Evolutionary conservation across 2,888 invertebrate genomes (phyloP).

Genomic region (Leucoptera coffeella): DNA sequence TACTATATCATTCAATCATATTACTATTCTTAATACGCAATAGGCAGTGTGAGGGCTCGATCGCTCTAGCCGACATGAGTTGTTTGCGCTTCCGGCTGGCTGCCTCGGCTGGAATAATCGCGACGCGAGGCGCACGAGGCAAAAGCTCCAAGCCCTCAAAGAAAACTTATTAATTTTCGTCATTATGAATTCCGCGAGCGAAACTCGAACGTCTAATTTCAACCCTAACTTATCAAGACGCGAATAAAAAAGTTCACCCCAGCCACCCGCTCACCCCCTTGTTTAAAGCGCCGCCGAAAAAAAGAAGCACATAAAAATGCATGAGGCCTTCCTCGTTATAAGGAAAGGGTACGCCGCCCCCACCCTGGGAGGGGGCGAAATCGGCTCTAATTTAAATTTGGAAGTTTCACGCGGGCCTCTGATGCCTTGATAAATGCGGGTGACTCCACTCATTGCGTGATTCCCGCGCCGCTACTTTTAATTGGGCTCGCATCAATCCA

Average conservation of each 20-base stretch:
- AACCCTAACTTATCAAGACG: conserved; percentile 57
- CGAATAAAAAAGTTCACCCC: conserved; percentile 52
- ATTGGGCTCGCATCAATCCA: conserved; percentile 46
- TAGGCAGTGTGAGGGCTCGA: too few species aligned
- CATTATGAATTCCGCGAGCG: conserved; percentile 55
- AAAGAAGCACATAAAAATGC: conserved; percentile 58
- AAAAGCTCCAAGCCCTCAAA: conserved; percentile 40
- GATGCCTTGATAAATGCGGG: conserved; percentile 52
- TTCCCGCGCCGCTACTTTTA: conserved; percentile 44
- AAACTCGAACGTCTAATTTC: conserved; percentile 55
- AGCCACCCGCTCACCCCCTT: conserved; percentile 49
- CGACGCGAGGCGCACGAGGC: too few species aligned
- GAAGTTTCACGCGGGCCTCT: conserved; percentile 48
- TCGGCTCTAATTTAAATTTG: conserved; percentile 55
- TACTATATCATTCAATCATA: too few species aligned
- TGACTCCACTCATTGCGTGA: conserved; percentile 47
- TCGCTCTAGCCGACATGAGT: neutral
- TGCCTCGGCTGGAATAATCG: too few species aligned
- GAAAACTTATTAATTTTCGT: conserved; percentile 54
- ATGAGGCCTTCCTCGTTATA: conserved; percentile 57
- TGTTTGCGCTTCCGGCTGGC: too few species aligned
- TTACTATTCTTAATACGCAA: too few species aligned
- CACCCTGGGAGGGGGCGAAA: conserved; percentile 47
- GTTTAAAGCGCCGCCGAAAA: conserved; percentile 55
- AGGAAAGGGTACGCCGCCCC: conserved; percentile 51